Base-by-base conservation (phyloP, 2,113 vertebrate species). In the Phocoena sinus region DNA sequence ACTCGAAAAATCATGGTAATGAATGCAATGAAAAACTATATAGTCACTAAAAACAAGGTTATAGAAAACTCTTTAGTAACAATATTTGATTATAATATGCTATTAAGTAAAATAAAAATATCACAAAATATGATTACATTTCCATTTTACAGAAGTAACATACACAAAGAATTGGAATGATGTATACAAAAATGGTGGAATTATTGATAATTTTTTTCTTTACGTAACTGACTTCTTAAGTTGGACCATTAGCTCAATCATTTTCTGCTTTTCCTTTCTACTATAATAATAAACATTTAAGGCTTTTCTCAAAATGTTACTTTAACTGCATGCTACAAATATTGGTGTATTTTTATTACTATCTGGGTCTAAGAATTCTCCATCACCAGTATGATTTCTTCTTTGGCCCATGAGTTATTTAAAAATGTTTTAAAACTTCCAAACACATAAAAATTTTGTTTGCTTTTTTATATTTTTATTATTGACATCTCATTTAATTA, bases 121-220 rank as follows among this genome's bases (percentile, higher is more conserved):
- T 85, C 50, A 67, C 28, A 96, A 97, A 96, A 73, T 70, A 90
- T 33, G 38, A 90, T 80, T 28, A 31, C 38, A 93, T 80, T 91
- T 97, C 60, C 89, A 96, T 31, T 93, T 68, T 79, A 73, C 83
- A 83, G 11, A 71, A 90, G 28, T 88, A 93, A 38, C 60, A 95
- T 28, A 71, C 4, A 44, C 47, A 65, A 47, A 91, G 8, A 89
- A 89, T 8, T 65, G 6, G 44, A 77, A 95, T 65, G 53, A 89
- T 28, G 71, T 71, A 53, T 12, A 68, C n/a, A 91, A 60, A 82
- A 91, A 94, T 38, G n/a, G n/a, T 85, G 3, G 25, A 74, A 81
- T 68, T 67, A 85, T 0, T 18, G 28, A 70, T 47, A 33, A 91
- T 56, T 86, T 93, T 91, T 80, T 97, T 84, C 92, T 94, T 92